These are phyloP conservation scores for Agrilus cyanescens DNA, from an alignment of 2,888 invertebrate species.

Conservation along the genomic window DNA sequence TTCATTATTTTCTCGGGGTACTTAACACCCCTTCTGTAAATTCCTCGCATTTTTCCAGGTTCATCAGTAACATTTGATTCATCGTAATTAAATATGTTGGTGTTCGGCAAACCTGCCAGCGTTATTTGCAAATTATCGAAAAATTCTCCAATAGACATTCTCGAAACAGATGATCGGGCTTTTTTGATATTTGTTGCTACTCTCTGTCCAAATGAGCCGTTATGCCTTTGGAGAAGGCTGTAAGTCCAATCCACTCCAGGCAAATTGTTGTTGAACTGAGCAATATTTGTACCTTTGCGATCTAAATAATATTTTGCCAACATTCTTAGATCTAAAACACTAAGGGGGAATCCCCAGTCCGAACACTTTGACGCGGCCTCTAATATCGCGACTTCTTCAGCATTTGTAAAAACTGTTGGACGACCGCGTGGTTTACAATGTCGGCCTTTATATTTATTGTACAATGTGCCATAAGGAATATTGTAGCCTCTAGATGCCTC, in stretches of 20 bases:
- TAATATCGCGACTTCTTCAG: constrained; percentile 11
- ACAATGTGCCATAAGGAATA: constrained; percentile 8
- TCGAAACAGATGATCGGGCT: not conserved
- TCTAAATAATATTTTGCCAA: constrained; percentile 19
- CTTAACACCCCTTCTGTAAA: too few relatives aligned
- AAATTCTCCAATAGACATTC: not conserved
- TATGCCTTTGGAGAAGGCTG: constrained; percentile 15
- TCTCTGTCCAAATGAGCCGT: constrained; percentile 10
- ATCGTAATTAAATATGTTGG: constrained; percentile 10
- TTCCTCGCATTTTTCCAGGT: constrained; percentile 17
- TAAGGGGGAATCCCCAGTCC: constrained; percentile 18
- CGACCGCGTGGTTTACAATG: constrained; percentile 10
- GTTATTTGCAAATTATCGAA: constrained; percentile 6
- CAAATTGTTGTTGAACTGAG: constrained; percentile 15
- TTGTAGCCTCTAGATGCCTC: constrained; percentile 2
- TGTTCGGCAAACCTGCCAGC: not conserved
- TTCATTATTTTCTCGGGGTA: constrained; percentile 18
- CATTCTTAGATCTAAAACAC: constrained; percentile 14
- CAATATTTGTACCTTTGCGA: constrained; percentile 10
- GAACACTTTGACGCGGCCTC: constrained; percentile 10
- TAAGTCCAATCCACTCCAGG: constrained; percentile 15
- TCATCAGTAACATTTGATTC: constrained; percentile 23
- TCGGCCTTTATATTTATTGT: constrained; percentile 5
- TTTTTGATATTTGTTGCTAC: constrained; percentile 1
- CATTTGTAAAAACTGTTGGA: constrained; percentile 7